Evolutionary conservation across 2,797 vertebrate species (phyloP).

Genomic region (Ateles fusciceps): DNA sequence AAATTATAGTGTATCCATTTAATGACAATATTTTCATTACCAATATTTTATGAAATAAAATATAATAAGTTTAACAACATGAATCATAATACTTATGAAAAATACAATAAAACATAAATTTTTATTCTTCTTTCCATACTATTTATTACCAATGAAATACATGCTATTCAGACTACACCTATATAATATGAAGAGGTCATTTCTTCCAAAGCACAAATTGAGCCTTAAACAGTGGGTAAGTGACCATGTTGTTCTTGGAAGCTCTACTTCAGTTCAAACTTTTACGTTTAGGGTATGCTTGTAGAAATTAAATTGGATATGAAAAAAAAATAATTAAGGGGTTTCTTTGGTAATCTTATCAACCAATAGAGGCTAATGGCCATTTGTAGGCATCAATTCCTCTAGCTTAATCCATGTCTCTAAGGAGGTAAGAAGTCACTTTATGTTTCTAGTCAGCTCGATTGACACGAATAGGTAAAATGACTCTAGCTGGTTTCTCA

Average conservation of each 20-base stretch:
- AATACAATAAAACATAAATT: background rate
- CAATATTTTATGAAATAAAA: background rate
- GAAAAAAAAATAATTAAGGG: background rate
- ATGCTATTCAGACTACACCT: background rate
- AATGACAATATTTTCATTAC: background rate
- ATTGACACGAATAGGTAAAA: background rate
- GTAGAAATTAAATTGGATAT: background rate
- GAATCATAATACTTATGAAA: background rate
- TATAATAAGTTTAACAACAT: background rate
- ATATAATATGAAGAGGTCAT: background rate
- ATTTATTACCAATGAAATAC: background rate
- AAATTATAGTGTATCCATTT: background rate
- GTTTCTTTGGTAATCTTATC: background rate
- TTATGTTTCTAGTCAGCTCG: background rate
- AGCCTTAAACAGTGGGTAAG: background rate
- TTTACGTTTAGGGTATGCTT: background rate
- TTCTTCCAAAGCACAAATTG: background rate
- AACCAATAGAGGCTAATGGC: background rate
- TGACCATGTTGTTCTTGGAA: background rate
- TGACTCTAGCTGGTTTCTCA: background rate
- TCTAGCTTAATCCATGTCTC: background rate
- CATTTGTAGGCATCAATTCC: background rate
- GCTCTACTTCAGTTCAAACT: background rate
- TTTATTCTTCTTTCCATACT: background rate
- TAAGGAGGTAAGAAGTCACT: background rate